phyloP scores from a whole-genome alignment of 2,888 invertebrate genomes.

The Patella pellucida region DNA sequence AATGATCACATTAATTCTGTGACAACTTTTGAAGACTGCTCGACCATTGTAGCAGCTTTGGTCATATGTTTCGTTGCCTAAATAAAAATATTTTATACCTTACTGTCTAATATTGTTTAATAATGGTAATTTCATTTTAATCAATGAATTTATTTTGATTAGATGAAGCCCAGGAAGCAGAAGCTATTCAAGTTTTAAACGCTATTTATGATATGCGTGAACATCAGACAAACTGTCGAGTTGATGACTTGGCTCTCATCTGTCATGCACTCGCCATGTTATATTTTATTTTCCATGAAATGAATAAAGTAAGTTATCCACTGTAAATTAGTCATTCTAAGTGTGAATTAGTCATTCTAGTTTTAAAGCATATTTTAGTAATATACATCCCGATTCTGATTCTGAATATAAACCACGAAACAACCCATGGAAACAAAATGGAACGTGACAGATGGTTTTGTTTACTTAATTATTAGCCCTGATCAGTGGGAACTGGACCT shows the following conservation, averaged over 20 bases:
- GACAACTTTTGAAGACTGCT: too few species aligned
- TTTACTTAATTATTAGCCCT: too few species aligned
- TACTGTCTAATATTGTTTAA: too few species aligned
- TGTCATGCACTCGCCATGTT: constrained; percentile 68
- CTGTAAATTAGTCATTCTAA: neutral
- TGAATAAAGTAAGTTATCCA: constrained; percentile 56
- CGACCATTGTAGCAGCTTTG: too few species aligned
- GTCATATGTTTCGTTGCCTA: too few species aligned
- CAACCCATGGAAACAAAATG: neutral
- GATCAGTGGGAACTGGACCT: too few species aligned
- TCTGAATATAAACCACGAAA: neutral
- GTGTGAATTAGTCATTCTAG: neutral
- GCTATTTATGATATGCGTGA: constrained; percentile 68
- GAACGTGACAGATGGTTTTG: too few species aligned
- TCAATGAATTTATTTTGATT: constrained; percentile 13
- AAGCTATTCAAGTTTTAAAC: constrained; percentile 69
- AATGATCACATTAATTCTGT: too few species aligned
- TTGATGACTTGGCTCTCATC: constrained; percentile 60
- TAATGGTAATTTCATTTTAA: too few species aligned
- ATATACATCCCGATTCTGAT: neutral
- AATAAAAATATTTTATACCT: too few species aligned
- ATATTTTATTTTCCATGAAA: constrained; percentile 65
- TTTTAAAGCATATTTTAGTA: neutral
- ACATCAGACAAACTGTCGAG: constrained; percentile 56
- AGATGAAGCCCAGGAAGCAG: constrained; percentile 71